These are phyloP conservation scores for Urophycis tenuis DNA, from an alignment of 2,797 vertebrate genomes.

Conservation along the genomic window DNA sequence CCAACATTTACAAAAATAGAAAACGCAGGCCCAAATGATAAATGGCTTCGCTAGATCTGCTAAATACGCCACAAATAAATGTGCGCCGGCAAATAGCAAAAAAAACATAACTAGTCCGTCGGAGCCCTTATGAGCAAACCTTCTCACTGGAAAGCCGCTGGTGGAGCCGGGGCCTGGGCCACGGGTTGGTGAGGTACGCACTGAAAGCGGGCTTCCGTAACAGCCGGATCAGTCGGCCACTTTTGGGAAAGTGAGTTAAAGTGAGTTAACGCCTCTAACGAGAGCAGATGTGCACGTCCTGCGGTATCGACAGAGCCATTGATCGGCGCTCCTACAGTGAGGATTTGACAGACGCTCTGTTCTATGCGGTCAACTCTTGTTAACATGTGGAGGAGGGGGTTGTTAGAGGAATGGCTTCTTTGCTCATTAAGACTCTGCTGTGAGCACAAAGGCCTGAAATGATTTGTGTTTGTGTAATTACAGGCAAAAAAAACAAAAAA, in stretches of 20 bases:
- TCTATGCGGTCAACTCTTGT: not conserved
- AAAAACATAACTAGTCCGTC: constrained; percentile 15
- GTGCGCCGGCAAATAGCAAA: not conserved
- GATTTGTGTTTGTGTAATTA: not conserved
- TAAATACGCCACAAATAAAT: not conserved
- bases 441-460: not conserved
- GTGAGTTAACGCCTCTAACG: constrained; percentile 35
- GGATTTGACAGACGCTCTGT: not conserved
- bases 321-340: not conserved
- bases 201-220: constrained; percentile 45
- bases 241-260: constrained; percentile 28
- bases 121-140: constrained; percentile 34
- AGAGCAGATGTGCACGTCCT: constrained; percentile 26
- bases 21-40: not conserved
- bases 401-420: not conserved
- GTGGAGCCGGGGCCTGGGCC: constrained; percentile 6
- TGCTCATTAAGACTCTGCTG: not conserved
- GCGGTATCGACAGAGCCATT: not conserved
- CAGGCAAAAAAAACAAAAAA: not conserved
- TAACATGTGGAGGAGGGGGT: not conserved
- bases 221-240: constrained; percentile 3
- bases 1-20: not conserved
- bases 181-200: constrained; percentile 37
- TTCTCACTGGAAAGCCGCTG: constrained; percentile 14
- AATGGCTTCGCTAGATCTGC: not conserved